Percentiles rank a stretch among this genome's conserved stretches.
Evolutionary conservation across 2,888 invertebrate species (phyloP).

Genomic region (Parochlus steinenii): DNA sequence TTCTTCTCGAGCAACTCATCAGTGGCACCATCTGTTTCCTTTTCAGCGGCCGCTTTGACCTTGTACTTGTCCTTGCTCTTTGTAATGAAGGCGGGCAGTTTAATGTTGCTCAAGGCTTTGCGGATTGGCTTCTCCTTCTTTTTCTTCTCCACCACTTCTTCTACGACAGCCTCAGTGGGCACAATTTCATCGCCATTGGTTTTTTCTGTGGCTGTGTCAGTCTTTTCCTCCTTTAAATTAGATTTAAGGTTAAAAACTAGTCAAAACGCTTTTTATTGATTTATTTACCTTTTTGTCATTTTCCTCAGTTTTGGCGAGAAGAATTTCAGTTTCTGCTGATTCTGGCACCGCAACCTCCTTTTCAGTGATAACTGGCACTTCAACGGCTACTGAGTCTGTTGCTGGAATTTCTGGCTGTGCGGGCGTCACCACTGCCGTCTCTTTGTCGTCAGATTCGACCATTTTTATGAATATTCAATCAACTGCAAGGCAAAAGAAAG

Average conservation of each 20-base stretch:
- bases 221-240: no score
- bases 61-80: constrained; percentile 6
- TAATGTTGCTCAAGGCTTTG: no score
- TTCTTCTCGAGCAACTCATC: constrained; percentile 17
- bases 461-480: no score
- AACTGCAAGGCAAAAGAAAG: no score
- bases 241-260: no score
- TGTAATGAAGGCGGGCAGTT: no score
- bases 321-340: no score
- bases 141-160: constrained; percentile 1
- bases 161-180: constrained; percentile 1
- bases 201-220: no score
- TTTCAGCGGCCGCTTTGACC: neutral
- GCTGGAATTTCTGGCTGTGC: constrained; percentile 20
- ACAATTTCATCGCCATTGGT: no score
- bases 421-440: constrained; percentile 25
- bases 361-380: constrained; percentile 23
- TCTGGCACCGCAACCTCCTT: constrained; percentile 22
- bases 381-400: constrained; percentile 29
- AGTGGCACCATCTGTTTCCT: constrained; percentile 15
- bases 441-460: constrained; percentile 30
- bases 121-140: constrained; percentile 3
- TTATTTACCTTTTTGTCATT: no score
- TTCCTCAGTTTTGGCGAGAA: no score
- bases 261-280: no score